Evolutionary conservation across 2,113 vertebrate genomes (phyloP), one percentile per base, ranked within the genome.

Genomic region (Baryphthengus martii): DNA sequence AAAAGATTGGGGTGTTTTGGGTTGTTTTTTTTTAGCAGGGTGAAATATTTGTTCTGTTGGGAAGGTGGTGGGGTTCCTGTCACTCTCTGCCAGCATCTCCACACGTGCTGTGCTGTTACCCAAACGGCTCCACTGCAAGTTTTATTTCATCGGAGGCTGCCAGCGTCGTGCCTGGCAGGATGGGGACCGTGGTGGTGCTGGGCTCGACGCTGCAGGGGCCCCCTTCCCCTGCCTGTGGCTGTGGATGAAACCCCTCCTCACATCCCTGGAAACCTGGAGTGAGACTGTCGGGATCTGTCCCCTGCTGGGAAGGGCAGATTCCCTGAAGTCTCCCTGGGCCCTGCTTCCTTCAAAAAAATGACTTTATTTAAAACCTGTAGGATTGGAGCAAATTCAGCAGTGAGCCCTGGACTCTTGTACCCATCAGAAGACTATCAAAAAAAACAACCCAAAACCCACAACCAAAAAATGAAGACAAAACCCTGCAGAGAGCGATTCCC

Each of bases 141-240:
- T 21, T 15, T 17, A 6, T 42, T 55, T 7, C 17, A 3, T 2
- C 8, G 8, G 77, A 44, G 35, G 16, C 5, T 53, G 45, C 58
- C 28, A 8, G 62, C 5, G 0, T 12, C 1, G 6, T 40, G 49
- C 55, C 47, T 0, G 6, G 82, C 17, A 35, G 75, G 33, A 2
- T 11, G 45, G 39, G 78, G 52, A 19, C 59, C 1, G 1, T 0
- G 8, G 37, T 70, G 25, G 7, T 9, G 31, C 59, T 6, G 40
- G 40, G 83, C 26, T 67, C 0, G 6, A 49, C 1, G 2, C 21
- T 31, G 88, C 73, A 13, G 44, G 80, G 23, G n/a, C n/a, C n/a
- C n/a, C n/a, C n/a, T n/a, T n/a, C n/a, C n/a, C 14, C 77, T 18
- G 63, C 31, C 16, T 7, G 44, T 1, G 2, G 52, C 39, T 33